These are phyloP conservation scores for Diuraphis noxia DNA, from an alignment of 1,140 invertebrate species.

Conservation along the genomic window DNA sequence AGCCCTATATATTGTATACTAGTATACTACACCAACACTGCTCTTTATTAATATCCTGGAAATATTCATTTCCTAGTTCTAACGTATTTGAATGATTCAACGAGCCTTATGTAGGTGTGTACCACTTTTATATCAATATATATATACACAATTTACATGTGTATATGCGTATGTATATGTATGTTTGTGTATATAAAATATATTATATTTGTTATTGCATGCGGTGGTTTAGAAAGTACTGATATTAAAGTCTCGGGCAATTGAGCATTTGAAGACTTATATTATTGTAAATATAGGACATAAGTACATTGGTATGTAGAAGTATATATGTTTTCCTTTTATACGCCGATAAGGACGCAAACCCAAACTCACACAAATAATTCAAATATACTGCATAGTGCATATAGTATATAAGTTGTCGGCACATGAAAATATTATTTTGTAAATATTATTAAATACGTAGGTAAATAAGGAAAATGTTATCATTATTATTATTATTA, in stretches of 20 bases:
- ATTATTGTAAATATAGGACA: neutral
- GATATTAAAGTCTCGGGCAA: neutral
- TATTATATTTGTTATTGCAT: constrained; percentile 22
- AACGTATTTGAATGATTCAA: neutral
- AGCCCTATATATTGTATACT: no score
- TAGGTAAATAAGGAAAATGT: neutral
- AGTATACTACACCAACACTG: no score
- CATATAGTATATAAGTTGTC: neutral
- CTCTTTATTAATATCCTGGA: constrained; percentile 14
- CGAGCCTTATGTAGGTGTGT: neutral
- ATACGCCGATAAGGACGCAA: neutral
- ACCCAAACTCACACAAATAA: neutral
- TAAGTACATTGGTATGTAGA: neutral
- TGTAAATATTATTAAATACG: neutral
- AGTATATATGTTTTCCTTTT: neutral
- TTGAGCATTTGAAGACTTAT: neutral
- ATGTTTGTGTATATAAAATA: neutral
- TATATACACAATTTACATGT: neutral
- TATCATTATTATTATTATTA: neutral
- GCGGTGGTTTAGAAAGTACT: neutral
- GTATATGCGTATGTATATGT: neutral
- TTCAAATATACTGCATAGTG: neutral
- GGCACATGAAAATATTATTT: neutral
- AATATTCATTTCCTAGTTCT: neutral
- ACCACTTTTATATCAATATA: neutral